Conservation (phyloP, 2,113 vertebrate genomes). For the Ammodytes marinus region DNA sequence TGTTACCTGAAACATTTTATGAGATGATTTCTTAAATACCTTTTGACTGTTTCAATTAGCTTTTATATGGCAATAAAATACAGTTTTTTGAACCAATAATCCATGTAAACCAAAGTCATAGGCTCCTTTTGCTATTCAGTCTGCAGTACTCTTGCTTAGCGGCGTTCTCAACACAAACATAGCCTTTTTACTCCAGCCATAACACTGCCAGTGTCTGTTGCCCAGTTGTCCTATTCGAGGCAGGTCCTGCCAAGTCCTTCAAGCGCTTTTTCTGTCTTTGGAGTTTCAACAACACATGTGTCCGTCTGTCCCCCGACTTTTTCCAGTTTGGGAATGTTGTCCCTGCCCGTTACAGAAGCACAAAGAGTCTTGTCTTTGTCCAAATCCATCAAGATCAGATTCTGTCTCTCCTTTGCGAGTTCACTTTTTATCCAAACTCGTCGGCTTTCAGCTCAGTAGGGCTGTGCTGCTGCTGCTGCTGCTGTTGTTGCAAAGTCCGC, state of each 20-base stretch:
- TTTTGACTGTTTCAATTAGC: conserved; percentile 38
- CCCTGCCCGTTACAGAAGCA: conserved; percentile 62
- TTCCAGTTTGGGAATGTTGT: conserved; percentile 71
- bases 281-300: conserved; percentile 63
- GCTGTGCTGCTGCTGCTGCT: conserved; percentile 64
- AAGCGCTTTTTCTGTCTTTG: conserved; percentile 41
- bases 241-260: conserved; percentile 68
- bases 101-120: conserved; percentile 33
- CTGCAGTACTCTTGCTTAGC: conserved; percentile 38
- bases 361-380: conserved; percentile 68
- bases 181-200: conserved; percentile 52
- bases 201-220: conserved; percentile 68
- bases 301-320: conserved; percentile 70
- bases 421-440: conserved; percentile 46
- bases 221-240: conserved; percentile 65
- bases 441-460: conserved; percentile 91
- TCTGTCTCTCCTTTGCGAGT: conserved; percentile 38
- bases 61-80: conserved; percentile 13
- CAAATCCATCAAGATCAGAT: conserved; percentile 55
- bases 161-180: conserved; percentile 34
- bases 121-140: conserved; percentile 20
- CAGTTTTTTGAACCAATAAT: conserved; percentile 27
- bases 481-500: conserved; percentile 84
- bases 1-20: not conserved
- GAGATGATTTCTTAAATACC: conserved; percentile 24